Conservation (phyloP, 1,140 invertebrate species). For the Ceratina australensis region DNA sequence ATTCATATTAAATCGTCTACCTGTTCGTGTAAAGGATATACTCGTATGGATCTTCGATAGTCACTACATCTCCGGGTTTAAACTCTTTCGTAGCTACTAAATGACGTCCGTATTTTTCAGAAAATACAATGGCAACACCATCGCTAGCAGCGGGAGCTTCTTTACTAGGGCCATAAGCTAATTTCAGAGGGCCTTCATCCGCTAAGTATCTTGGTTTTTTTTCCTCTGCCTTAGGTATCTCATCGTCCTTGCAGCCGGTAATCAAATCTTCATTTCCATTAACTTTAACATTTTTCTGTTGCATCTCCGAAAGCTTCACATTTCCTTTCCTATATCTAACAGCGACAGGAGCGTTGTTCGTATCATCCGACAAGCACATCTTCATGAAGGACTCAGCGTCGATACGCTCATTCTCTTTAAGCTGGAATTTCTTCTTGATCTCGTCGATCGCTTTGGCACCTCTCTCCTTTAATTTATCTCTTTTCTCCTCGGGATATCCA, state of each 20-base stretch:
- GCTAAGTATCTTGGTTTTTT: conserved; percentile 65
- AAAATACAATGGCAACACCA: conserved; percentile 82
- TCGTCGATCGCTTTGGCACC: conserved; percentile 69
- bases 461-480: conserved; percentile 71
- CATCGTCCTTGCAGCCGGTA: not conserved
- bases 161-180: conserved; percentile 73
- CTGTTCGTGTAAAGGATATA: conserved; percentile 84
- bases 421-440: conserved; percentile 63
- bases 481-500: conserved; percentile 75
- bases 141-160: conserved; percentile 82
- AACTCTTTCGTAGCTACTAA: conserved; percentile 84
- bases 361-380: conserved; percentile 13
- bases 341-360: not conserved
- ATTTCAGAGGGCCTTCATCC: conserved; percentile 63
- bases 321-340: conserved; percentile 14
- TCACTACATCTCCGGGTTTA: conserved; percentile 88
- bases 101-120: conserved; percentile 83
- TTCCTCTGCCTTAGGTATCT: not conserved
- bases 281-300: conserved; percentile 3
- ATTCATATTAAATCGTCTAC: conserved; percentile 62
- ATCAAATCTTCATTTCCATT: conserved; percentile 38
- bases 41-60: conserved; percentile 89
- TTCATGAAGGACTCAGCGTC: conserved; percentile 18
- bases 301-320: not conserved
- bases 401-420: conserved; percentile 7